These are phyloP conservation scores for Typhlichthys eigenmanni DNA, from an alignment of 2,797 vertebrate species.

Conservation along the genomic window DNA sequence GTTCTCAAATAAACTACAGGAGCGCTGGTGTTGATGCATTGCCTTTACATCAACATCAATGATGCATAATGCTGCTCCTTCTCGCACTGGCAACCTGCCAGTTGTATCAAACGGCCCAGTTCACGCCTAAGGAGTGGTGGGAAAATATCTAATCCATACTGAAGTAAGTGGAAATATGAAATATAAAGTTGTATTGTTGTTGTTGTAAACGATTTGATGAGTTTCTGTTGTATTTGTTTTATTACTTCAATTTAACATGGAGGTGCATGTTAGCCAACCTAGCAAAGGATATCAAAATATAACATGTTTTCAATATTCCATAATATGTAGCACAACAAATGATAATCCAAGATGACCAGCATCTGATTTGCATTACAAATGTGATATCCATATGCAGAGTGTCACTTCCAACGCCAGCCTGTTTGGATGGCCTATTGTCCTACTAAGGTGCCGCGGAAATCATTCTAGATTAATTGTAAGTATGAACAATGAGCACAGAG, in stretches of 20 bases:
- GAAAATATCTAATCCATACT: neutral
- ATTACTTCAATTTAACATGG: too few species aligned
- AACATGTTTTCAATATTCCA: too few species aligned
- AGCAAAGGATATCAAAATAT: too few species aligned
- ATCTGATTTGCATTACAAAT: neutral
- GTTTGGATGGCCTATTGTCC: constrained; percentile 40
- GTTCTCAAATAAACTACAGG: constrained; percentile 34
- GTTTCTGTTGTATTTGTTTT: too few species aligned
- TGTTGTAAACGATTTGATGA: neutral
- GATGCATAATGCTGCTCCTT: constrained; percentile 13
- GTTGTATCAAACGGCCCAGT: constrained; percentile 1
- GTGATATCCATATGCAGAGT: neutral
- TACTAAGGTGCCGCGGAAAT: constrained; percentile 58
- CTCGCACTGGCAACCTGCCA: constrained; percentile 6
- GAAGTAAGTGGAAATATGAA: neutral
- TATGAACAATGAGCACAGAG: constrained; percentile 59
- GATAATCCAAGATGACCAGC: constrained; percentile 8
- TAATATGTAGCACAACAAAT: neutral
- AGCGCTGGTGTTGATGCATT: constrained; percentile 18
- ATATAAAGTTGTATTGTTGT: neutral
- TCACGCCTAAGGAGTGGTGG: constrained; percentile 8
- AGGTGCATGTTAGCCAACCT: too few species aligned
- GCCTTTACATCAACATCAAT: constrained; percentile 25
- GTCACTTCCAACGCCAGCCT: constrained; percentile 38
- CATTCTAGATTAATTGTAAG: constrained; percentile 69